Evolutionary conservation across 2,888 invertebrate species (phyloP).

Genomic region (Molorchus minor): DNA sequence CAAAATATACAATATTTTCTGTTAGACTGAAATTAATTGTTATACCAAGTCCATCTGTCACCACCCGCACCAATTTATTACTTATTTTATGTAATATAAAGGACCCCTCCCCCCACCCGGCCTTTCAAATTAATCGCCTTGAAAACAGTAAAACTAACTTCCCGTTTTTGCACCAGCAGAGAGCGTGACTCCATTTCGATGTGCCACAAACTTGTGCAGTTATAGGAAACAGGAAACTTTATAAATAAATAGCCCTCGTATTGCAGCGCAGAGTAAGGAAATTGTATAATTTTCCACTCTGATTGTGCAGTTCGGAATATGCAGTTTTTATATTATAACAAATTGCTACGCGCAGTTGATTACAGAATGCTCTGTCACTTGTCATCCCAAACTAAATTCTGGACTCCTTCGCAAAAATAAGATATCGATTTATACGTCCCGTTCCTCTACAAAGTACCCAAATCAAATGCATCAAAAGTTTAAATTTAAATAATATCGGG

Average conservation of each 20-base stretch:
- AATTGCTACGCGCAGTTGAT: too few relatives aligned
- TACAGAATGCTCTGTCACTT: too few relatives aligned
- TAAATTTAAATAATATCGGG: constrained; percentile 35
- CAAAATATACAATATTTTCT: too few relatives aligned
- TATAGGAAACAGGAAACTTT: constrained; percentile 1
- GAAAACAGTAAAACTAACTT: constrained; percentile 5
- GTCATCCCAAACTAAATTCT: too few relatives aligned
- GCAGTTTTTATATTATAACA: too few relatives aligned
- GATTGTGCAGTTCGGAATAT: too few relatives aligned
- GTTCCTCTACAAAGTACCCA: constrained; percentile 1
- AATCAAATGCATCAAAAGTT: constrained; percentile 38
- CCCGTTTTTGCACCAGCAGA: constrained; percentile 1
- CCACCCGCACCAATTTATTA: too few relatives aligned
- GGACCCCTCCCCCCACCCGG: background rate
- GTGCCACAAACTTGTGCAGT: constrained; percentile 8
- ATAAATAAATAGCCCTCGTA: background rate
- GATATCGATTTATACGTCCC: background rate
- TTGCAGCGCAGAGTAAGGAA: background rate
- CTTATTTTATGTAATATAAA: too few relatives aligned
- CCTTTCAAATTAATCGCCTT: background rate
- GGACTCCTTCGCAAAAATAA: background rate
- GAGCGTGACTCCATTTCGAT: constrained; percentile 10
- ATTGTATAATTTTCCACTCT: background rate
- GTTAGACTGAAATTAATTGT: too few relatives aligned
- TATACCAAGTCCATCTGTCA: too few relatives aligned